Evolutionary conservation across 2,888 invertebrate species (phyloP).

Genomic region (Lordiphosa fenestrarum): DNA sequence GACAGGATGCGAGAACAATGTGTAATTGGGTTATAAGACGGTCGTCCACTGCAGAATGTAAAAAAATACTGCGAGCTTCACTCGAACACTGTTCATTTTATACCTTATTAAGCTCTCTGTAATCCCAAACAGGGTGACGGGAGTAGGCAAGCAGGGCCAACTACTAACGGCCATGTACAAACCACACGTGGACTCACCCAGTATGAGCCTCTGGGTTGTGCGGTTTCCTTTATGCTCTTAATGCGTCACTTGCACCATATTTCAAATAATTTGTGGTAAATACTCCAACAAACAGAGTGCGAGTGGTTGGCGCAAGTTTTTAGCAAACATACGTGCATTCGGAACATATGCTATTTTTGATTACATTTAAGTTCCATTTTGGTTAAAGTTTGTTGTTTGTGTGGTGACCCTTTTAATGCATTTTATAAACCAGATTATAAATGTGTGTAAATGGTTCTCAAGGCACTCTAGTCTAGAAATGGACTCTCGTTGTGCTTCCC

Average conservation of each 20-base stretch:
- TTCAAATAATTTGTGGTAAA: slow-evolving; percentile 70
- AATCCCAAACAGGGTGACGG: slow-evolving; percentile 46
- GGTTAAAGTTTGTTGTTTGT: slow-evolving; percentile 5
- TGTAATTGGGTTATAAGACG: slow-evolving; percentile 13
- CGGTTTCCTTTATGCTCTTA: slow-evolving; percentile 53
- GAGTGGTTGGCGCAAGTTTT: slow-evolving; percentile 51
- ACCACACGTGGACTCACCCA: slow-evolving; percentile 43
- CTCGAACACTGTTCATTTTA: slow-evolving; percentile 35
- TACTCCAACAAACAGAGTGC: slow-evolving; percentile 55
- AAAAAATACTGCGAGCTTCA: slow-evolving; percentile 36
- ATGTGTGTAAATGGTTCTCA: too few relatives aligned
- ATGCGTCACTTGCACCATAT: slow-evolving; percentile 68
- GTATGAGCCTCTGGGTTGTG: slow-evolving; percentile 45
- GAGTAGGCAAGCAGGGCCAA: slow-evolving; percentile 12
- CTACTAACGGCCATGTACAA: slow-evolving; percentile 9
- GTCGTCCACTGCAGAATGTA: slow-evolving; percentile 23
- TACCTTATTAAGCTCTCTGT: slow-evolving; percentile 27
- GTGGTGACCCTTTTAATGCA: slow-evolving; percentile 3
- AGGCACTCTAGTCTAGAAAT: too few relatives aligned
- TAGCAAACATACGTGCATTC: slow-evolving; percentile 57
- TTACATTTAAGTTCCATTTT: slow-evolving; percentile 43
- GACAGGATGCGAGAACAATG: slow-evolving; percentile 1
- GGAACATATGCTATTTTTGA: slow-evolving; percentile 55
- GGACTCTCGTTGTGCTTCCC: too few relatives aligned
- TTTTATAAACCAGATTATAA: too few relatives aligned